Percentiles rank a stretch among this genome's conserved stretches.
phyloP scores from a whole-genome alignment of 2,113 vertebrate genomes.

The Tonatia bakeri region DNA sequence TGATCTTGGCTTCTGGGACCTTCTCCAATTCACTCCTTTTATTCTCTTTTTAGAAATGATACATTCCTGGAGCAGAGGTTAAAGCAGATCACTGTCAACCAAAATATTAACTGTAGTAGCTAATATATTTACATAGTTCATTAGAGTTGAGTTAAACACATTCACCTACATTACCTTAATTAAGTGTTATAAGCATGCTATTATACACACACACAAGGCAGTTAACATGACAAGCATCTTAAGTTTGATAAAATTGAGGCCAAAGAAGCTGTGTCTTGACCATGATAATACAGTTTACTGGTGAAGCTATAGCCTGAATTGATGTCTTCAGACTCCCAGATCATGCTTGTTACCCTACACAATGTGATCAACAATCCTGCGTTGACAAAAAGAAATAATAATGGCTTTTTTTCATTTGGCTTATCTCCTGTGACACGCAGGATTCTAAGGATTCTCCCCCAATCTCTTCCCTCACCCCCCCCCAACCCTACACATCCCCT shows the following conservation, averaged over 20 bases:
- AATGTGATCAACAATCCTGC: neutral
- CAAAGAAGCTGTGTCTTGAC: neutral
- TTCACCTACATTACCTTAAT: neutral
- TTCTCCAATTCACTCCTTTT: conserved; percentile 25
- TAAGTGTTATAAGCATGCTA: neutral
- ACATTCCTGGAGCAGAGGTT: conserved; percentile 26
- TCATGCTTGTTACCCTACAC: neutral
- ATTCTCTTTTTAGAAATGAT: conserved; percentile 42
- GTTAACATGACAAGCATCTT: neutral
- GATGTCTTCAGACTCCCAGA: neutral
- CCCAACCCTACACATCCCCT: neutral
- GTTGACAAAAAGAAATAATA: neutral
- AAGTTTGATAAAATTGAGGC: neutral
- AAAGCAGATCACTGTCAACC: conserved; percentile 13
- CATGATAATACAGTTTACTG: neutral
- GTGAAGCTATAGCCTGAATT: neutral
- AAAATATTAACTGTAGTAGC: conserved; percentile 36
- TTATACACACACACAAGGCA: neutral
- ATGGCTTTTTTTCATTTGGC: neutral
- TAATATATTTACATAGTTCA: conserved; percentile 3
- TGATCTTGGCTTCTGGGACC: neutral
- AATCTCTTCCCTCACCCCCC: neutral
- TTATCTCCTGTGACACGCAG: neutral
- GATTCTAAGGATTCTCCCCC: neutral
- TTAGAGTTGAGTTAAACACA: neutral